These are phyloP conservation scores for Indri indri DNA, from an alignment of 2,113 vertebrate genomes.

Conservation along the genomic window DNA sequence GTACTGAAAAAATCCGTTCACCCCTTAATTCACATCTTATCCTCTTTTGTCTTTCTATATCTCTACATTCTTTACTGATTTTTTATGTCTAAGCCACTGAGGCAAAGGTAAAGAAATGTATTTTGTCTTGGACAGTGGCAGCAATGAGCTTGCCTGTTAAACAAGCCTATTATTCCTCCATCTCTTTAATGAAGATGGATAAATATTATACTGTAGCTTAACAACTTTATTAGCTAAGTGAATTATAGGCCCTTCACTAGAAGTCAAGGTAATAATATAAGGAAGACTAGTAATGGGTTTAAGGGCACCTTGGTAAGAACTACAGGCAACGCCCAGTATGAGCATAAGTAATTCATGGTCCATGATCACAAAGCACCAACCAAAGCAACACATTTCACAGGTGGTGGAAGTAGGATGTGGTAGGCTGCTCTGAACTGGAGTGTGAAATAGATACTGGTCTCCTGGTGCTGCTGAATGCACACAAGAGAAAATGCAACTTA, in stretches of 20 bases:
- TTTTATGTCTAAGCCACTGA: conserved; percentile 12
- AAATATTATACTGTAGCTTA: conserved; percentile 29
- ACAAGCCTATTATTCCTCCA: conserved; percentile 10
- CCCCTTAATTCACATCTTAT: neutral
- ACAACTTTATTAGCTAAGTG: conserved; percentile 46
- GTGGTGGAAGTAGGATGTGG: conserved; percentile 40
- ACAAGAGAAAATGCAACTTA: neutral
- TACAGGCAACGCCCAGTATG: neutral
- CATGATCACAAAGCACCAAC: conserved; percentile 44
- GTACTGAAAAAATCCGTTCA: neutral
- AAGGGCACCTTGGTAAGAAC: conserved; percentile 32
- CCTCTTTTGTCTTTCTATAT: neutral
- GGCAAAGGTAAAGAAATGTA: neutral
- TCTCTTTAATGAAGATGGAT: conserved; percentile 58
- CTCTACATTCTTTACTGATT: neutral
- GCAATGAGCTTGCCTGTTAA: conserved; percentile 46
- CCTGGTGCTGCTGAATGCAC: neutral
- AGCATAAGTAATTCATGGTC: conserved; percentile 35
- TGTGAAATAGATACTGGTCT: neutral
- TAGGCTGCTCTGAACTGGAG: neutral
- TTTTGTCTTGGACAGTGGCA: neutral
- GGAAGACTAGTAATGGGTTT: neutral
- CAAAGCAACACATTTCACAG: neutral
- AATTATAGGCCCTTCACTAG: conserved; percentile 28
- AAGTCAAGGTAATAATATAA: conserved; percentile 13